Evolutionary conservation across 2,113 vertebrate species (phyloP).

Genomic region (Pterocles orientalis): DNA sequence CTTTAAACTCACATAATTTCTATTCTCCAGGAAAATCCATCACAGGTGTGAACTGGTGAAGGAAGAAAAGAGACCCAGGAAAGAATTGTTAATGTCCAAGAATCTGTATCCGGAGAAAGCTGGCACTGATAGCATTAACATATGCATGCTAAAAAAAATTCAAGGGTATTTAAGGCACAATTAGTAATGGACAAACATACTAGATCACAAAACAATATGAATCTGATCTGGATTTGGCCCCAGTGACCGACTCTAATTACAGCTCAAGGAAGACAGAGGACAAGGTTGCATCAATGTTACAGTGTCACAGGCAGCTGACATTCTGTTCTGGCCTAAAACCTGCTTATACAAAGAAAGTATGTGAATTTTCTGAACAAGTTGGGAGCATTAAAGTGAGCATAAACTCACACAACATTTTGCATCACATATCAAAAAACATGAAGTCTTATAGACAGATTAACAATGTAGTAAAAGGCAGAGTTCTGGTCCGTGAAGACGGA

Average conservation of each 20-base stretch:
- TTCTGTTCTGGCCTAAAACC: not conserved
- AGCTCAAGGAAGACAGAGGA: not conserved
- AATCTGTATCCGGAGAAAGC: not conserved
- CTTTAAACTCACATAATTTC: not conserved
- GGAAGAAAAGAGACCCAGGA: not conserved
- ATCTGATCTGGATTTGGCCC: not conserved
- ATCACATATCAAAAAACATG: not conserved
- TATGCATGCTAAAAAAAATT: not conserved
- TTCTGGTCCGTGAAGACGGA: not conserved
- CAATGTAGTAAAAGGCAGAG: not conserved
- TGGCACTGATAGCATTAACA: not conserved
- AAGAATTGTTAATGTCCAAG: not conserved
- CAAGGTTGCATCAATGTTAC: not conserved
- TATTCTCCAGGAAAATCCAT: not conserved
- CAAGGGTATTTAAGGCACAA: not conserved
- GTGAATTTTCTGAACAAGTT: not conserved
- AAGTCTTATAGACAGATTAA: not conserved
- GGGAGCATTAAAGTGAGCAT: not conserved
- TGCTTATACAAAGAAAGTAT: not conserved
- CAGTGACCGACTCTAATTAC: not conserved
- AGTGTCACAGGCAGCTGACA: not conserved
- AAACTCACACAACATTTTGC: not conserved
- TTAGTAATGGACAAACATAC: not conserved
- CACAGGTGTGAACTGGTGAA: not conserved
- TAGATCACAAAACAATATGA: not conserved